Evolutionary conservation across 2,797 vertebrate species (phyloP).

Genomic region (Sebastes minor): DNA sequence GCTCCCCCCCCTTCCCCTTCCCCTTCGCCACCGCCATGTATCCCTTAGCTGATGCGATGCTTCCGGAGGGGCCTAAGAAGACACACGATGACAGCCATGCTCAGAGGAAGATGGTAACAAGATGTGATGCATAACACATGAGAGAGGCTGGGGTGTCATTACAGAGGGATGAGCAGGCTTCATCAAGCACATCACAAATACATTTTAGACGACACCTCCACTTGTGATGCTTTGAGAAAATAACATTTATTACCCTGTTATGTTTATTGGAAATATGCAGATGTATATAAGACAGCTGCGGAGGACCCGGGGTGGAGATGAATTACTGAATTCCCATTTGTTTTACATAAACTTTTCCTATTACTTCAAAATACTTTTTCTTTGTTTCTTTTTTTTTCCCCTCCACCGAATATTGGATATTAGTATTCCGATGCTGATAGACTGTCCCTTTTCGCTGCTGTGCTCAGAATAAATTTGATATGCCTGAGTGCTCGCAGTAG

Average conservation of each 20-base stretch:
- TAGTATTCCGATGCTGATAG: conserved; percentile 67
- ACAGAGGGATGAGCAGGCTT: conserved; percentile 77
- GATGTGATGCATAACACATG: conserved; percentile 83
- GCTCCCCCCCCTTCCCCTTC: background rate
- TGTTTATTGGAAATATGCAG: conserved; percentile 72
- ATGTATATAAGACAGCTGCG: conserved; percentile 50
- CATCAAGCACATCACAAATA: conserved; percentile 80
- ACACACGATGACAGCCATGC: conserved; percentile 71
- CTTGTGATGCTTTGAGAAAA: conserved; percentile 69
- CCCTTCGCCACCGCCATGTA: conserved; percentile 11
- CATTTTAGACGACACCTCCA: conserved; percentile 76
- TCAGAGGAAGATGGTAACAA: conserved; percentile 78
- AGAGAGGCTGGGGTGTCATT: conserved; percentile 77
- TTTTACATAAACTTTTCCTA: conserved; percentile 60
- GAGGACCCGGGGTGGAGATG: conserved; percentile 38
- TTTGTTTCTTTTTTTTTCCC: conserved; percentile 13
- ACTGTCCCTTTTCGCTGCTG: conserved; percentile 57
- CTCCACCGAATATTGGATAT: conserved; percentile 51
- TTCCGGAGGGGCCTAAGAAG: conserved; percentile 61
- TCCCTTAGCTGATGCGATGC: conserved; percentile 59
- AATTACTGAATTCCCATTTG: conserved; percentile 61
- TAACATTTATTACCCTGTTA: conserved; percentile 72
- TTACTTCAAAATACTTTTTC: conserved; percentile 55
- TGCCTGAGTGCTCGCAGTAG: conserved; percentile 53
- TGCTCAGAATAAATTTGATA: conserved; percentile 63